Evolutionary conservation across 1,140 invertebrate species (phyloP).

Genomic region (Batillaria attramentaria): DNA sequence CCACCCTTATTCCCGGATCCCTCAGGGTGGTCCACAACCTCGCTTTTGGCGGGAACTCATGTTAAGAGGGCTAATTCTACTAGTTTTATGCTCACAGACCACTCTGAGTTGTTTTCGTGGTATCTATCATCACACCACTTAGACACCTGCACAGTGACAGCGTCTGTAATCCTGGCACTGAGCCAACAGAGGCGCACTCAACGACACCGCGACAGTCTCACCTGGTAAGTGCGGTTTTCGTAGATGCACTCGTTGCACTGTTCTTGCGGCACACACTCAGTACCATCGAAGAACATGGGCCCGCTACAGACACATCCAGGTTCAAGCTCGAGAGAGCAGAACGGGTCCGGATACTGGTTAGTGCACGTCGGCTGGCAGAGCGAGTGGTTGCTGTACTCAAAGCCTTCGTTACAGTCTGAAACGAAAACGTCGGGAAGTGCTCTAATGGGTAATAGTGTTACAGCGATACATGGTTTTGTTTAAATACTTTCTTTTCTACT

Average conservation of each 20-base stretch:
- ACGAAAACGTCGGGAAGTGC: no score
- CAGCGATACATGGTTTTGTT: no score
- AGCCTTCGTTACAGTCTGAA: not conserved
- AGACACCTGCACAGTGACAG: no score
- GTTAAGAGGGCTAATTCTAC: not conserved
- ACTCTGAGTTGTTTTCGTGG: no score
- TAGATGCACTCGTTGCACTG: not conserved
- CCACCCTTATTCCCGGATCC: not conserved
- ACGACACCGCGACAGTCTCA: not conserved
- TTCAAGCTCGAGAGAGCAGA: not conserved
- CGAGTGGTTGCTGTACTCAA: not conserved
- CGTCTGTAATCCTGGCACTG: no score
- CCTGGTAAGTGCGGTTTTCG: not conserved
- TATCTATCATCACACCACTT: no score
- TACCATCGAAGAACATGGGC: not conserved
- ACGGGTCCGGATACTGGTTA: constrained; percentile 1
- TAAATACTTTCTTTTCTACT: no score
- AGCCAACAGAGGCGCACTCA: no score
- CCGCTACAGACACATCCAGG: not conserved
- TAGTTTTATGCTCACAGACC: no score
- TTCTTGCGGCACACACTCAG: not conserved
- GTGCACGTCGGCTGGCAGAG: not conserved
- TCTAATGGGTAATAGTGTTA: no score
- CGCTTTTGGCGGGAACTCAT: not conserved
- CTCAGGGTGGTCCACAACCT: not conserved